Base-by-base conservation (phyloP, 23 tunicate genomes). In the Botrylloides violaceus region DNA sequence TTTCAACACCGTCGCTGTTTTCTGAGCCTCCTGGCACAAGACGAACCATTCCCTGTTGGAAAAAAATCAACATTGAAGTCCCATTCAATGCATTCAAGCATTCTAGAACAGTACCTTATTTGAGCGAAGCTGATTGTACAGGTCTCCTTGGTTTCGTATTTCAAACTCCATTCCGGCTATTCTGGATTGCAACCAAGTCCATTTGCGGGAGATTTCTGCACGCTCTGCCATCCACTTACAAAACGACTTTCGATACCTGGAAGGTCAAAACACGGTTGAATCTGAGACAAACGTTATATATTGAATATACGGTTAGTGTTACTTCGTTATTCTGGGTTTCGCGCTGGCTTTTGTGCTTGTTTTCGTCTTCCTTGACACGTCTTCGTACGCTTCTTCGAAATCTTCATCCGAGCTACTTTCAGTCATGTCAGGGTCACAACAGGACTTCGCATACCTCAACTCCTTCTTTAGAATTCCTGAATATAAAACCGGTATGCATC, bases 381-480 rank as follows among this genome's bases (percentile, higher is more conserved):
- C 53, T 15, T 43, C 53, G 15, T 31, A 68, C 35, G 23, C 59
- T 5, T 9, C 59, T 26, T 36, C 39, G 5, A 36, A 5, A 15
- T 88, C 96, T 32, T 88, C 96, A 72, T 88, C 96, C 22, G 96
- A 88, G 60, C 96, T 82, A 39, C 77, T 77, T 3, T 88, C 96
- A 38, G 88, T 82, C 2, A 82, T 47, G 47, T 88, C 88, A 38
- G 80, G 87, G 63, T 87, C 86, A 22, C 34, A 31, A 22, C 34
- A 25, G 24, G 59, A 34, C 57, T 75, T 56, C 22, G 64, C 50
- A 56, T 25, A 39, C 27, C 47, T 62, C 7, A 79, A 29, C 38
- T 84, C 92, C 64, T 84, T 84, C 36, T 64, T 50, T n/a, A 84
- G 25, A 29, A 84, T 30, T 6, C 92, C 92, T 84, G n/a, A n/a